Evolutionary conservation across 2,797 vertebrate species (phyloP).

Genomic region (Orientallactaga sibirica): DNA sequence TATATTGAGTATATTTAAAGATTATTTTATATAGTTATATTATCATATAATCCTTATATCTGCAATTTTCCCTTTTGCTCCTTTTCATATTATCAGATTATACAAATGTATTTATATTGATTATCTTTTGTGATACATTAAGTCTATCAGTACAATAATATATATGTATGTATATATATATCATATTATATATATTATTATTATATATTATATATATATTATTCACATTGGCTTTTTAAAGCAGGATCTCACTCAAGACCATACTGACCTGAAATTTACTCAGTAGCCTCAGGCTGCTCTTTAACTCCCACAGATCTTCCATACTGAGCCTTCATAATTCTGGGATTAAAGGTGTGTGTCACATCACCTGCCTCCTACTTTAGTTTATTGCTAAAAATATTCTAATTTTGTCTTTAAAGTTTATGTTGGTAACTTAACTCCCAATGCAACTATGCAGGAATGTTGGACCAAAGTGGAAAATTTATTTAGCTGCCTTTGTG

Average conservation of each 20-base stretch:
- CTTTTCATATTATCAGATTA: neutral
- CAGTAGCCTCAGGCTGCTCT: no score
- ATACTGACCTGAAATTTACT: no score
- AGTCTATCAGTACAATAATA: neutral
- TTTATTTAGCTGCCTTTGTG: neutral
- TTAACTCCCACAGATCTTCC: no score
- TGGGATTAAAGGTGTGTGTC: no score
- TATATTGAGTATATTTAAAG: neutral
- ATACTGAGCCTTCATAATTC: no score
- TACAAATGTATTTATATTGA: neutral
- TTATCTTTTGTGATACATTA: neutral
- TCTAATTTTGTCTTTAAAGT: neutral
- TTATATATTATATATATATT: no score
- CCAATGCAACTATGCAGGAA: neutral
- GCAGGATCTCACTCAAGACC: no score
- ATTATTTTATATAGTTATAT: neutral
- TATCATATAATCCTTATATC: neutral
- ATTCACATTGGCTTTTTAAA: no score
- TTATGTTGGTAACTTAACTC: neutral
- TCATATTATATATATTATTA: no score
- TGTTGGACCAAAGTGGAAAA: accelerated
- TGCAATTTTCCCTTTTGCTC: neutral
- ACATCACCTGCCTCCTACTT: neutral
- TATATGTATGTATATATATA: no score
- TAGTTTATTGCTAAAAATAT: no score